These are phyloP conservation scores for Nephrotoma guestfalica DNA, from an alignment of 2,888 invertebrate genomes.

Conservation along the genomic window DNA sequence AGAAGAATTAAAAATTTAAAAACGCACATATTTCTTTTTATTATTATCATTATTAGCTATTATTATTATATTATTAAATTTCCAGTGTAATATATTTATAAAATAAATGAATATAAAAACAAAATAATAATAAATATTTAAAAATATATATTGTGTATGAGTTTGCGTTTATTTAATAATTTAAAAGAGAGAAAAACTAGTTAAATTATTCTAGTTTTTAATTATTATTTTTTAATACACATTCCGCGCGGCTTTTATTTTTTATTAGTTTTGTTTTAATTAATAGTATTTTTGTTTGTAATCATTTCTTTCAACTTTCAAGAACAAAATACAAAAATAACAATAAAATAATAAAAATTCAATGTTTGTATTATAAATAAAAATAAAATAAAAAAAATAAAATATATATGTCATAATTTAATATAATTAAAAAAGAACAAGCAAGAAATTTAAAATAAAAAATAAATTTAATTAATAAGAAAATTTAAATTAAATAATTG, in stretches of 20 bases:
- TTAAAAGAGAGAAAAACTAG: background rate
- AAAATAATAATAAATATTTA: background rate
- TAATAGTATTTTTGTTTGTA: background rate
- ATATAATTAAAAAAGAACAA: background rate
- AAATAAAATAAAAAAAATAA: background rate
- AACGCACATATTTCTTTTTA: background rate
- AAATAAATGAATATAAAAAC: background rate
- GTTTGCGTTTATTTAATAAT: background rate
- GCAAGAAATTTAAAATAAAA: background rate
- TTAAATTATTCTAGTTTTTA: background rate
- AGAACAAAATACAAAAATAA: background rate
- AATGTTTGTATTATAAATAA: background rate
- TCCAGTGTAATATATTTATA: background rate
- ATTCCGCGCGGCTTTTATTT: background rate
- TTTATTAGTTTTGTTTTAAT: background rate
- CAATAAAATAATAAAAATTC: background rate
- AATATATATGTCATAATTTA: background rate
- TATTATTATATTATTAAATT: background rate
- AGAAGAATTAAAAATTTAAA: background rate
- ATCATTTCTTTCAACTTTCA: background rate
- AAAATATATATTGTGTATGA: background rate
- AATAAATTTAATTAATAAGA: background rate
- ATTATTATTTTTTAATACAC: background rate
- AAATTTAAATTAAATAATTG: background rate
- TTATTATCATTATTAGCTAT: no score